phyloP scores from a whole-genome alignment of 64 coral and sea anemone genomes.

The Catalaphyllia jardinei region DNA sequence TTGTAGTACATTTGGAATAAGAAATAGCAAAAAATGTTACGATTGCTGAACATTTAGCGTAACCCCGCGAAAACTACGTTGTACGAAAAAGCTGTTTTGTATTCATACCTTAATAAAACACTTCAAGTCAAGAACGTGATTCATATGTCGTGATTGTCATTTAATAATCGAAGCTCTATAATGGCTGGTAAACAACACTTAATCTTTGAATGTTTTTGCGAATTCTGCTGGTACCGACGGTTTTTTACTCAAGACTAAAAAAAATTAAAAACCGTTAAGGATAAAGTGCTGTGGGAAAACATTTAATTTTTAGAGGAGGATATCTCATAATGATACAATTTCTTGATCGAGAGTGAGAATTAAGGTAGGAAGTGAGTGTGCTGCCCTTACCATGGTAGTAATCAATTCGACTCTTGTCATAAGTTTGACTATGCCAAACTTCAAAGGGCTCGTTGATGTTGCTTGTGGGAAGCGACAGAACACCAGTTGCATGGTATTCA shows the following conservation, averaged over 20 bases:
- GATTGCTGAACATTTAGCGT: too few species aligned
- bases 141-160: neutral
- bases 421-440: constrained; percentile 75
- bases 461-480: constrained; percentile 77
- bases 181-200: constrained; percentile 1
- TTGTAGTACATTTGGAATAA: too few species aligned
- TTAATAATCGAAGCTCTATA: neutral
- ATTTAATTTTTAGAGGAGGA: too few species aligned
- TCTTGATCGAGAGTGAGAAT: neutral
- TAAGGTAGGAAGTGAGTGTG: neutral
- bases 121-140: neutral
- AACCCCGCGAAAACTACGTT: too few species aligned
- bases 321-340: neutral
- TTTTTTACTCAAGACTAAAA: neutral
- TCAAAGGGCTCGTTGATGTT: constrained; percentile 90
- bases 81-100: too few species aligned
- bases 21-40: too few species aligned
- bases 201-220: neutral
- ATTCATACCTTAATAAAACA: neutral
- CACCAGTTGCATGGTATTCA: constrained; percentile 88
- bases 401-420: constrained; percentile 82
- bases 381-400: constrained; percentile 82
- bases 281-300: too few species aligned
- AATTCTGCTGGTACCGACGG: constrained; percentile 11
- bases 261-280: neutral